Evolutionary conservation across 2,797 vertebrate species (phyloP).

Genomic region (Somateria mollissima): DNA sequence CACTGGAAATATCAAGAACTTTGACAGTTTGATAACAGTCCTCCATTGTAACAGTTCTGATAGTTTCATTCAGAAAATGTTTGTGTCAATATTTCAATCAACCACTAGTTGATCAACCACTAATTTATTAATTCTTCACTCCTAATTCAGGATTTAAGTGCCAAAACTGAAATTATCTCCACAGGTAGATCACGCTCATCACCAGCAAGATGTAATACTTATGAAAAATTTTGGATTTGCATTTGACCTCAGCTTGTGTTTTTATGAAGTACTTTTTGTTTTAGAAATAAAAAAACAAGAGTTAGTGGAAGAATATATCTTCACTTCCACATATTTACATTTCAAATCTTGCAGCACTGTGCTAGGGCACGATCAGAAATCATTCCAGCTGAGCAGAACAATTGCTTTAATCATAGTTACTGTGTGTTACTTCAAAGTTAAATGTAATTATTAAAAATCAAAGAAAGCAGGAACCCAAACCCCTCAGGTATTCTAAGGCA

Average conservation of each 20-base stretch:
- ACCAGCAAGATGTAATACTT: background rate
- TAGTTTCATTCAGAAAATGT: background rate
- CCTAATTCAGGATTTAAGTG: background rate
- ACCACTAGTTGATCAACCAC: background rate
- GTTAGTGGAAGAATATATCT: background rate
- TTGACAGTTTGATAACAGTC: background rate
- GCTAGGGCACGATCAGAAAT: slow-evolving; percentile 38
- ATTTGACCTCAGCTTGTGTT: background rate
- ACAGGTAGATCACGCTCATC: background rate
- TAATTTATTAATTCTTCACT: background rate
- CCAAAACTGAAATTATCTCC: background rate
- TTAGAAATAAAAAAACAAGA: background rate
- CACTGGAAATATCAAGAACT: background rate
- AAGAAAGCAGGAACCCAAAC: slow-evolving; percentile 29
- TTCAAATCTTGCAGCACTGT: slow-evolving; percentile 37
- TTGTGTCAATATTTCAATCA: background rate
- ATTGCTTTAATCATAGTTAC: slow-evolving; percentile 61
- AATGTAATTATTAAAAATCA: slow-evolving; percentile 55
- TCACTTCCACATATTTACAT: slow-evolving; percentile 18
- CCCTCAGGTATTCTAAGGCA: slow-evolving; percentile 6
- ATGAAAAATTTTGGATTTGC: background rate
- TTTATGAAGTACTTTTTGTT: background rate
- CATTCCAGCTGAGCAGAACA: slow-evolving; percentile 54
- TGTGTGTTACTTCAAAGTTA: slow-evolving; percentile 42
- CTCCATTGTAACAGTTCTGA: background rate